Evolutionary conservation across 2,797 vertebrate genomes (phyloP).

Genomic region (Myotis planiceps): DNA sequence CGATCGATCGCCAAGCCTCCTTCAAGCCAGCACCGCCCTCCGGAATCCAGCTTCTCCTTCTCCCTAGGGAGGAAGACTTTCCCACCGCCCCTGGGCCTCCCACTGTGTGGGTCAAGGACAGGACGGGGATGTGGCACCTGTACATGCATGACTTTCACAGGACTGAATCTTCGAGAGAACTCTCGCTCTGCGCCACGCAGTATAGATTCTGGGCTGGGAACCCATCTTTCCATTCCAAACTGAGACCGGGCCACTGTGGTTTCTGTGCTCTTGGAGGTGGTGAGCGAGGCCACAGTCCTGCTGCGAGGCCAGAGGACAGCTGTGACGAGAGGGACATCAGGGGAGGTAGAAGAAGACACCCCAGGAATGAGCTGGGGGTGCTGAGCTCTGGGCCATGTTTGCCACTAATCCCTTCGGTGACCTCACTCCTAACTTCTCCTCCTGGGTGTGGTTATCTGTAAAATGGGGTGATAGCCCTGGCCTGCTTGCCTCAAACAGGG

Average conservation of each 20-base stretch:
- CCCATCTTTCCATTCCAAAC: background rate
- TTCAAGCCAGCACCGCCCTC: background rate
- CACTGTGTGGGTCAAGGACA: background rate
- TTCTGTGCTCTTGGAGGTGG: background rate
- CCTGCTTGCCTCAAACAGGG: background rate
- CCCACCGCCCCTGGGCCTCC: background rate
- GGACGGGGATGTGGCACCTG: background rate
- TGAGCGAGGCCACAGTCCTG: background rate
- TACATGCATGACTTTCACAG: background rate
- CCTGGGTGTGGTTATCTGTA: background rate
- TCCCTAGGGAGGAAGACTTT: background rate
- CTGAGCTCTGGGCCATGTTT: background rate
- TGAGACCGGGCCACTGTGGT: background rate
- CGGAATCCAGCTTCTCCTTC: background rate
- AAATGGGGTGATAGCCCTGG: background rate
- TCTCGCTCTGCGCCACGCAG: background rate
- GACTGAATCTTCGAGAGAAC: background rate
- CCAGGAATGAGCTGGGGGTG: background rate
- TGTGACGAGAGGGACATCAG: background rate
- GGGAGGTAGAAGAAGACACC: background rate
- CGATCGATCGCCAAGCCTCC: rapidly evolving
- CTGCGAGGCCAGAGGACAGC: background rate
- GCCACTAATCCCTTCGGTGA: background rate
- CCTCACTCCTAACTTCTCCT: background rate
- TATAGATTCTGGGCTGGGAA: background rate